Evolutionary conservation across 2,888 invertebrate genomes (phyloP), one percentile per base, ranked within the genome.

Genomic region (Lypha dubia): DNA sequence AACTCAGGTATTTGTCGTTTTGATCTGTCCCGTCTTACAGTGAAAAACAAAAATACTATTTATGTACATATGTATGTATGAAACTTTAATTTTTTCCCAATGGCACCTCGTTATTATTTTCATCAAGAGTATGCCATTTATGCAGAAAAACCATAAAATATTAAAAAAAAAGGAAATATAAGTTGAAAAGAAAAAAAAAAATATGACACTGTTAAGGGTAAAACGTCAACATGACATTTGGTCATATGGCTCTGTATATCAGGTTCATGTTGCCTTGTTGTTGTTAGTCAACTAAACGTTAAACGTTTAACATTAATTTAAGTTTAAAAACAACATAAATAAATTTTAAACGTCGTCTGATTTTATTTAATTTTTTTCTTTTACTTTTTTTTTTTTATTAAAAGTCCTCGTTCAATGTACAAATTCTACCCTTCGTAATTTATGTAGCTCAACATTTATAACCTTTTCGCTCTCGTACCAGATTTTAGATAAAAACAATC

Each of bases 141-240:
- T 58, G 67, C 53, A 53, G 24, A 51, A 60, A 68, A 65, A 24
- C 53, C 53, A 28, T 60, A 60, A 71, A 46, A 58, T 32, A 35
- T 24, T 41, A 9, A 49, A 77, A 77, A 77, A 77, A 77, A 77
- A 49, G 49, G 49, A 49, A 77, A 58, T 28, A 38, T n/a, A 68
- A 49, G 58, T 44, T 15, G 9, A 38, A 38, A 38, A 38, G 11
- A 38, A 38, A 38, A 17, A 41, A 46, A 68, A 74, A 46, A 89
- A 90, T 90, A 90, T 90, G 90, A 90, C 91, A 90, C 90, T 88
- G 90, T 90, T 89, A 86, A 88, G 89, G 90, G 89, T 90, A 88
- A 90, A 89, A 90, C 90, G 90, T 88, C 88, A 88, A 87, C 86
- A 86, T 87, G 86, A 86, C 87, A 86, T 86, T 87, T 87, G 87